Evolutionary conservation across 2,113 vertebrate species (phyloP).

Genomic region (Myotis lucifugus): DNA sequence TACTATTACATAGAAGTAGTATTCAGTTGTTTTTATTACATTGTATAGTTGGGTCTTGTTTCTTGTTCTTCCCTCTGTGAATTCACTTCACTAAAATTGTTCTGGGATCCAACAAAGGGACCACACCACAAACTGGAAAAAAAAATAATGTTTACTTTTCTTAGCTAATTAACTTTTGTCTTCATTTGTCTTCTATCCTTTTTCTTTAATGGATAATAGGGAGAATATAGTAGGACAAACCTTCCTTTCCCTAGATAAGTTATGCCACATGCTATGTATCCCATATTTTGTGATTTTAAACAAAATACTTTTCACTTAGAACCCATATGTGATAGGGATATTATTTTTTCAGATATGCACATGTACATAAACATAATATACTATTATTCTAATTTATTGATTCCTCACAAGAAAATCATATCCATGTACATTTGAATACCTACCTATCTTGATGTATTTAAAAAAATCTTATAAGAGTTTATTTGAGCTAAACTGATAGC

Average conservation of each 20-base stretch:
- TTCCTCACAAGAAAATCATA: background rate
- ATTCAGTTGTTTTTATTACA: conserved; percentile 36
- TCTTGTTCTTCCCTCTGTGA: conserved; percentile 42
- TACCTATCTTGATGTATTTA: background rate
- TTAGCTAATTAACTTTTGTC: background rate
- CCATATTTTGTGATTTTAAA: background rate
- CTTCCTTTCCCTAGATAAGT: background rate
- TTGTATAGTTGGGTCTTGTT: conserved; percentile 35
- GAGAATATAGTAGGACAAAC: background rate
- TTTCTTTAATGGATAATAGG: background rate
- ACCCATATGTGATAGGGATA: background rate
- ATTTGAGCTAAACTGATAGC: background rate
- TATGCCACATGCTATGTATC: background rate
- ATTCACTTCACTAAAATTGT: conserved; percentile 56
- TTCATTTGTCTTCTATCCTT: background rate
- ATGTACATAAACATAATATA: background rate
- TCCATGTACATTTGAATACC: background rate
- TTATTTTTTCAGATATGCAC: background rate
- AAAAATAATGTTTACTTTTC: conserved; percentile 45
- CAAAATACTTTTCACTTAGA: background rate
- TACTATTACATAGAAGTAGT: background rate
- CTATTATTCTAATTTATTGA: background rate
- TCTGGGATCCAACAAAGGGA: conserved; percentile 14
- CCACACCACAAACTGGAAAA: background rate
- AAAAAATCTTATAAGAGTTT: background rate